Percentiles rank a stretch among this genome's conserved stretches.
phyloP scores from a whole-genome alignment of 2,888 invertebrate genomes.

The Ischnura elegans region DNA sequence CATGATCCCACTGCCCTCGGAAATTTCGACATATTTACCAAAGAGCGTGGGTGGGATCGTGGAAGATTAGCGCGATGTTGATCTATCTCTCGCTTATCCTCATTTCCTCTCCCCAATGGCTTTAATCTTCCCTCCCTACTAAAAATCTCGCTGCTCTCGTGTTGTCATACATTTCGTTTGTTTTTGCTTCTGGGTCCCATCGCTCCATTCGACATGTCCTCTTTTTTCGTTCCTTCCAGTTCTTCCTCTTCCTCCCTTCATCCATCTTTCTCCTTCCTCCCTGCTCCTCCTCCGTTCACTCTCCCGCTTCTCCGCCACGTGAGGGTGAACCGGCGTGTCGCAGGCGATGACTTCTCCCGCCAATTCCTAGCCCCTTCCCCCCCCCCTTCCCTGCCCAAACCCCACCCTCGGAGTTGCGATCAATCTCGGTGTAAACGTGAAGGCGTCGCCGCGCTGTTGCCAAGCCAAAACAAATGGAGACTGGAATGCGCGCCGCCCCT shows the following conservation, averaged over 20 bases:
- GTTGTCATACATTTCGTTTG: too few relatives aligned
- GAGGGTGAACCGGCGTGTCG: not conserved
- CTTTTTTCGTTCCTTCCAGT: not conserved
- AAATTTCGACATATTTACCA: not conserved
- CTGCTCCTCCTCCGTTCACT: not conserved
- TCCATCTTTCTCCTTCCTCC: not conserved
- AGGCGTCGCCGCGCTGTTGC: slow-evolving; percentile 64
- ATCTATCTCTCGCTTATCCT: not conserved
- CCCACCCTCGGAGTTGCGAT: slow-evolving; percentile 34
- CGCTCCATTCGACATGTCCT: too few relatives aligned
- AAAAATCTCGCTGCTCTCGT: not conserved
- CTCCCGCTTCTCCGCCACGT: not conserved
- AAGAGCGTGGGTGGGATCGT: not conserved
- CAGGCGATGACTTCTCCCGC: not conserved
- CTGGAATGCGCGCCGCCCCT: slow-evolving; percentile 50
- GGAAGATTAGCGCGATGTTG: not conserved
- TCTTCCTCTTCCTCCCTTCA: not conserved
- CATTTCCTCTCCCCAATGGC: not conserved
- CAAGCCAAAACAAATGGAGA: slow-evolving; percentile 65
- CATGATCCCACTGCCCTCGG: not conserved
- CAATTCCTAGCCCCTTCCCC: too few relatives aligned
- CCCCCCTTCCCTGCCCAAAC: not conserved
- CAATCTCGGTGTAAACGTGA: slow-evolving; percentile 59
- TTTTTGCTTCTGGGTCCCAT: not conserved
- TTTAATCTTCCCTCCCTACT: not conserved